These are phyloP conservation scores for Azorinus chamasolen DNA, from an alignment of 2,888 invertebrate genomes.

Conservation along the genomic window DNA sequence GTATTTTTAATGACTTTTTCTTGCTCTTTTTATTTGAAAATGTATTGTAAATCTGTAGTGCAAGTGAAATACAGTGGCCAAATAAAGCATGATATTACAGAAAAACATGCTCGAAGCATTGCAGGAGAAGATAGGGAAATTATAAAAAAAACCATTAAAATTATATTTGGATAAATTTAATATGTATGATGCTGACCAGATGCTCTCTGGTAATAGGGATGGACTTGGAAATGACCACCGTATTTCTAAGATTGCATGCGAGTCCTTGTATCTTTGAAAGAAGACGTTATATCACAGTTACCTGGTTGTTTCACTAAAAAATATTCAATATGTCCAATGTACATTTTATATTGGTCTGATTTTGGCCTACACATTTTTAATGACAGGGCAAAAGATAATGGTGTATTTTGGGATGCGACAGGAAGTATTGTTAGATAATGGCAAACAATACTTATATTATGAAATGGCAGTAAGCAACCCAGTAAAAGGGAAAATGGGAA, in stretches of 20 bases:
- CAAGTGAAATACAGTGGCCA: slow-evolving; percentile 12
- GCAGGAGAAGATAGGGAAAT: background rate
- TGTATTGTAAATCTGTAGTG: no score
- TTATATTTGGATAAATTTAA: slow-evolving; percentile 11
- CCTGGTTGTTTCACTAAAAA: slow-evolving; percentile 35
- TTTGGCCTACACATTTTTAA: slow-evolving; percentile 24
- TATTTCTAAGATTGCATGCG: slow-evolving; percentile 3
- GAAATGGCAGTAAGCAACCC: slow-evolving; percentile 15
- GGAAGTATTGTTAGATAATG: slow-evolving; percentile 30
- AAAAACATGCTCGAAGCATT: slow-evolving; percentile 2
- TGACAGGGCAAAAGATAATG: slow-evolving; percentile 22
- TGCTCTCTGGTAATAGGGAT: slow-evolving; percentile 21
- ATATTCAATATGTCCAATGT: slow-evolving; percentile 20
- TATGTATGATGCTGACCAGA: background rate
- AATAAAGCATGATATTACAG: slow-evolving; percentile 14
- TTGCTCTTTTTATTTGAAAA: no score
- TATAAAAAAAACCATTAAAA: slow-evolving; percentile 10
- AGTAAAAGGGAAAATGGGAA: slow-evolving; percentile 33
- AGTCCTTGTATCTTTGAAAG: slow-evolving; percentile 18
- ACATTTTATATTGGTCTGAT: slow-evolving; percentile 35
- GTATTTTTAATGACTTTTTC: slow-evolving; percentile 1
- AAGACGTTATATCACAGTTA: slow-evolving; percentile 7
- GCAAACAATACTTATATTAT: slow-evolving; percentile 26
- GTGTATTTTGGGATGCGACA: slow-evolving; percentile 41
- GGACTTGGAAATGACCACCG: slow-evolving; percentile 10